Percentiles rank a stretch among this genome's conserved stretches.
These are phyloP conservation scores for Philypnodon macrostomus DNA, from an alignment of 2,797 vertebrate genomes.

Conservation along the genomic window DNA sequence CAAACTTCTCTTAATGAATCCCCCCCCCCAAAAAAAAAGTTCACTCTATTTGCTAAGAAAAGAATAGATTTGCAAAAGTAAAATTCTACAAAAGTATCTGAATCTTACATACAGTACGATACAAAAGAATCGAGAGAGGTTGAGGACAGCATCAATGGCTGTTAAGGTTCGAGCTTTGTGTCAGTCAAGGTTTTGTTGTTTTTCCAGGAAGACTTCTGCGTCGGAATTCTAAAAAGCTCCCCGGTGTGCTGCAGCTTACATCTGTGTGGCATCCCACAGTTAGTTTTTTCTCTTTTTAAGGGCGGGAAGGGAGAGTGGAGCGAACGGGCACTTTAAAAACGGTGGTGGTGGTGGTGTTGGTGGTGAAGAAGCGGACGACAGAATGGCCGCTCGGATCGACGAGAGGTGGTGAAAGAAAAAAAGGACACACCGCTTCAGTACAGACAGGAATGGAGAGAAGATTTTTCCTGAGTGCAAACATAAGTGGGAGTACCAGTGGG, in stretches of 20 bases:
- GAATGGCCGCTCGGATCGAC: constrained; percentile 4
- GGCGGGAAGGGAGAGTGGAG: constrained; percentile 40
- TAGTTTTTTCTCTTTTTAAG: background rate
- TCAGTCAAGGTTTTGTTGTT: constrained; percentile 68
- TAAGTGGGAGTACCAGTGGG: constrained; percentile 84
- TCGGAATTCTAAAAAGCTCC: constrained; percentile 74
- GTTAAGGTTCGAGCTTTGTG: constrained; percentile 74
- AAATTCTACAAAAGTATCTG: constrained; percentile 87
- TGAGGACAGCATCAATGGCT: constrained; percentile 73
- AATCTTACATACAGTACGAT: constrained; percentile 81
- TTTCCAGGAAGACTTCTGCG: constrained; percentile 93
- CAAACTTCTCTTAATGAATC: constrained; percentile 24
- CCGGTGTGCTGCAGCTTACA: constrained; percentile 60
- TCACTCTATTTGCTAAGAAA: constrained; percentile 62
- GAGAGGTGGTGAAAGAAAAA: constrained; percentile 26
- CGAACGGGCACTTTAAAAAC: constrained; percentile 66
- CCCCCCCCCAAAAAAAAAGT: constrained; percentile 52
- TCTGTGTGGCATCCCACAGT: constrained; percentile 18
- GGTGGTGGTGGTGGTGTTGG: constrained; percentile 20
- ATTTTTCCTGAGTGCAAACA: constrained; percentile 99
- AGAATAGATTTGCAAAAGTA: constrained; percentile 80
- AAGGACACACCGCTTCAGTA: constrained; percentile 61
- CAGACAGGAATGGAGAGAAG: constrained; percentile 79
- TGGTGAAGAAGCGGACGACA: background rate
- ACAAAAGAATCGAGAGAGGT: constrained; percentile 80